Conservation (phyloP, 1,140 invertebrate genomes). For the Euwallacea fornicatus region DNA sequence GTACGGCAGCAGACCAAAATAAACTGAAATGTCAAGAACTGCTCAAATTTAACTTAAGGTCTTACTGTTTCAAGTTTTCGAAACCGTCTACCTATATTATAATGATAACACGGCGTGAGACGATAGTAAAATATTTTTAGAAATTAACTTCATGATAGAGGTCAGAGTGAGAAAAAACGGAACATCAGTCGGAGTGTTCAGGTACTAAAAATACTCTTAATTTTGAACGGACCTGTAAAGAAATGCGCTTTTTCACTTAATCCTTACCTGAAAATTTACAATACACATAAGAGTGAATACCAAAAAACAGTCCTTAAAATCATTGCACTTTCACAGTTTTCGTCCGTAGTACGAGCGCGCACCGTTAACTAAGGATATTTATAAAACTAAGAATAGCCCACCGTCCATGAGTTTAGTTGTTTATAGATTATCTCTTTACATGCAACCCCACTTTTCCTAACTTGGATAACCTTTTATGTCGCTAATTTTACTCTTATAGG, state of each 20-base stretch:
- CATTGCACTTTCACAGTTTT: constrained; percentile 49
- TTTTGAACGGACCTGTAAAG: neutral
- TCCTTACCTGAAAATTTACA: constrained; percentile 17
- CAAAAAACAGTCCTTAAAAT: constrained; percentile 44
- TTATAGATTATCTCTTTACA: constrained; percentile 49
- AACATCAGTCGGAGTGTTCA: too few species aligned
- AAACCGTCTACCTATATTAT: neutral
- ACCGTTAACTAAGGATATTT: constrained; percentile 46
- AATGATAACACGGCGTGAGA: neutral
- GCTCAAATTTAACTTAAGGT: too few species aligned
- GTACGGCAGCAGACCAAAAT: too few species aligned
- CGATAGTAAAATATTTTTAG: constrained; percentile 10
- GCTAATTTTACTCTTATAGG: constrained; percentile 33
- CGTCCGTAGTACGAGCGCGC: constrained; percentile 38
- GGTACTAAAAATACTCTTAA: neutral
- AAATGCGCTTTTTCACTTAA: neutral
- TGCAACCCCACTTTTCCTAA: constrained; percentile 46
- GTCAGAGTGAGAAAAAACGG: too few species aligned
- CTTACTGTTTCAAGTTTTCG: too few species aligned
- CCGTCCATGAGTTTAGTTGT: constrained; percentile 50
- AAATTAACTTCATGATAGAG: neutral
- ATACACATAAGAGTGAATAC: constrained; percentile 12
- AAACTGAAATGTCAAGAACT: too few species aligned
- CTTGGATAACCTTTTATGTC: constrained; percentile 37
- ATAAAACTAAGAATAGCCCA: constrained; percentile 50